Conservation (phyloP, 2,797 vertebrate species). For the Tadarida brasiliensis region DNA sequence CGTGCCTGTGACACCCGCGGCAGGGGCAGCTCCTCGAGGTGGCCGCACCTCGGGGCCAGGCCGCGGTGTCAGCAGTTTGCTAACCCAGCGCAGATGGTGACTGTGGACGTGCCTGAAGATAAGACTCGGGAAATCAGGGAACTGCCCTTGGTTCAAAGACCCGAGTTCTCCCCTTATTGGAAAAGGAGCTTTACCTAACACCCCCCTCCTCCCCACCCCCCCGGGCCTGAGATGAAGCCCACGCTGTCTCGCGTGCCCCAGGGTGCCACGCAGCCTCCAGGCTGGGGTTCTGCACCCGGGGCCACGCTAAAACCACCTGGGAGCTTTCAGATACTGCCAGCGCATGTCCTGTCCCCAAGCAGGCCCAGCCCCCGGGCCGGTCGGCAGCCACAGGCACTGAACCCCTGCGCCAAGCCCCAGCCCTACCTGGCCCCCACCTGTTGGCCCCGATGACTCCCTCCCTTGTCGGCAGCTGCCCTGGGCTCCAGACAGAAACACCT, state of each 20-base stretch:
- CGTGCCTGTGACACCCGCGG: rapidly evolving
- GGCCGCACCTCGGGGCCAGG: not conserved
- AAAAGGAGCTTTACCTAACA: constrained; percentile 42
- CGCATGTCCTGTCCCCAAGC: rapidly evolving
- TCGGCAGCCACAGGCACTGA: not conserved
- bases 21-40: not conserved
- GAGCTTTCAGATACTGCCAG: not conserved
- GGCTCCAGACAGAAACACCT: not conserved
- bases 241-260: not conserved
- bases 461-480: not conserved
- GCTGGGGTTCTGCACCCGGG: not conserved
- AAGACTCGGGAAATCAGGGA: constrained; percentile 53
- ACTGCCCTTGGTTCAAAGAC: not conserved
- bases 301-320: rapidly evolving
- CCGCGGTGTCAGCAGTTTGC: too few relatives aligned
- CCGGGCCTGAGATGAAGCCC: constrained; percentile 41
- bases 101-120: not conserved
- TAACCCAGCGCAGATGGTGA: not conserved
- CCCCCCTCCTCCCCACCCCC: too few relatives aligned
- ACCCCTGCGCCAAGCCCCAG: not conserved
- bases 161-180: constrained; percentile 14
- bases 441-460: not conserved
- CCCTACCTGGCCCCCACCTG: rapidly evolving
- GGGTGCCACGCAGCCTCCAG: not conserved
- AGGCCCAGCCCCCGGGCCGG: rapidly evolving